Percentiles rank a stretch among this genome's conserved stretches.
These are phyloP conservation scores for Misgurnus mizolepis DNA, from an alignment of 2,113 vertebrate genomes.

Conservation along the genomic window DNA sequence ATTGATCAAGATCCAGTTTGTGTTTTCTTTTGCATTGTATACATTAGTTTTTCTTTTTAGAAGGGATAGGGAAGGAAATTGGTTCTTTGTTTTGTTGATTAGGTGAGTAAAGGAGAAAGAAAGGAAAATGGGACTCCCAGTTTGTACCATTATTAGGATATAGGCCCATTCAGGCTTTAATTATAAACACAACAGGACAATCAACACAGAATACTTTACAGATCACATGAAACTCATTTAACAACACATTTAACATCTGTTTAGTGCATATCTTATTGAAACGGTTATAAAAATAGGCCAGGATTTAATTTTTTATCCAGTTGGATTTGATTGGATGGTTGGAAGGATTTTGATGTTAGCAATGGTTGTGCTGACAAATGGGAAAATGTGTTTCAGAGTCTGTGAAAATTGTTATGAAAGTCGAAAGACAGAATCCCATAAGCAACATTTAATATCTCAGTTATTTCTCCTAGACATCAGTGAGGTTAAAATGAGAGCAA, in stretches of 20 bases:
- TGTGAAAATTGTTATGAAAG: no score
- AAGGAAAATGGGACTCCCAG: constrained; percentile 45
- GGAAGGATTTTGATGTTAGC: no score
- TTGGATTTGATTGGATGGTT: no score
- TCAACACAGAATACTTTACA: background rate
- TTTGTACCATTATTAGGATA: constrained; percentile 25
- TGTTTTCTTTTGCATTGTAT: constrained; percentile 51
- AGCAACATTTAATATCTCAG: no score
- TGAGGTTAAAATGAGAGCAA: no score
- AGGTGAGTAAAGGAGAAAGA: constrained; percentile 43
- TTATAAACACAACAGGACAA: constrained; percentile 30
- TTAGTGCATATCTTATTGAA: background rate
- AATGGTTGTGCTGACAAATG: no score
- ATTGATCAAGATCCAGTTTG: constrained; percentile 40
- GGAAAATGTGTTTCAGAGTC: no score
- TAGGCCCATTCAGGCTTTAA: constrained; percentile 20
- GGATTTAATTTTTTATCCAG: no score
- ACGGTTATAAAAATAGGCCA: no score
- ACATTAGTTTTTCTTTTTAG: constrained; percentile 15
- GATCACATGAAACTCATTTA: background rate
- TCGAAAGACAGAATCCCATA: no score
- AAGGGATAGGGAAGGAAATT: constrained; percentile 41
- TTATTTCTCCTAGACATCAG: no score
- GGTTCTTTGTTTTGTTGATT: constrained; percentile 57
- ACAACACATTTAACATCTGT: background rate